These are phyloP conservation scores for Danio jaintianensis DNA, from an alignment of 2,797 vertebrate species.

Conservation along the genomic window DNA sequence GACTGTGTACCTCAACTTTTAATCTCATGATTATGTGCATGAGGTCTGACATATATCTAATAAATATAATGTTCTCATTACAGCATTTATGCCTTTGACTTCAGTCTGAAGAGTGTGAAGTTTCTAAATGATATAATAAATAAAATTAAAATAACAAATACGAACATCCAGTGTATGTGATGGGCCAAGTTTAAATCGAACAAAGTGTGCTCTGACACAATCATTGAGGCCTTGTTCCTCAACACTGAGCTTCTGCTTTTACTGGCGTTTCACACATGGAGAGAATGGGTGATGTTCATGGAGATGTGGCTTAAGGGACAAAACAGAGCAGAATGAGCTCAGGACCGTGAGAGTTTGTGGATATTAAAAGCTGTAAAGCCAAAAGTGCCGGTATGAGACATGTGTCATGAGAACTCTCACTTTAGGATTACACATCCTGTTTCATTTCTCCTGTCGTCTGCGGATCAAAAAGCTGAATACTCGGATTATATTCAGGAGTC, in stretches of 20 bases:
- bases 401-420: constrained; percentile 1
- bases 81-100: constrained; percentile 30
- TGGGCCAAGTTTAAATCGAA: constrained; percentile 28
- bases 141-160: background rate
- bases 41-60: too few species aligned
- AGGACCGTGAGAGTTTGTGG: background rate
- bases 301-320: background rate
- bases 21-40: too few species aligned
- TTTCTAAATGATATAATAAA: constrained; percentile 13
- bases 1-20: too few species aligned
- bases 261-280: constrained; percentile 1
- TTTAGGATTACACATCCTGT: constrained; percentile 23
- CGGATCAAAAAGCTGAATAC: background rate
- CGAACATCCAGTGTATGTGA: constrained; percentile 18
- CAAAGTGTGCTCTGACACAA: constrained; percentile 47
- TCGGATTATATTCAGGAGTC: background rate
- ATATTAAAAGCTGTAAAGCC: constrained; percentile 4
- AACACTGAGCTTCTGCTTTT: constrained; percentile 17
- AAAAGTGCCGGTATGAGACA: background rate
- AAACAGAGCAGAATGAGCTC: background rate
- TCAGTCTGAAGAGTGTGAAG: background rate
- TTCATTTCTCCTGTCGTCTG: constrained; percentile 18
- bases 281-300: background rate
- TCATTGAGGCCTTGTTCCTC: constrained; percentile 24
- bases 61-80: background rate